Percentiles rank a stretch among this genome's conserved stretches.
Conservation (phyloP, 2,113 vertebrate genomes). For the Nyctereutes procyonoides region DNA sequence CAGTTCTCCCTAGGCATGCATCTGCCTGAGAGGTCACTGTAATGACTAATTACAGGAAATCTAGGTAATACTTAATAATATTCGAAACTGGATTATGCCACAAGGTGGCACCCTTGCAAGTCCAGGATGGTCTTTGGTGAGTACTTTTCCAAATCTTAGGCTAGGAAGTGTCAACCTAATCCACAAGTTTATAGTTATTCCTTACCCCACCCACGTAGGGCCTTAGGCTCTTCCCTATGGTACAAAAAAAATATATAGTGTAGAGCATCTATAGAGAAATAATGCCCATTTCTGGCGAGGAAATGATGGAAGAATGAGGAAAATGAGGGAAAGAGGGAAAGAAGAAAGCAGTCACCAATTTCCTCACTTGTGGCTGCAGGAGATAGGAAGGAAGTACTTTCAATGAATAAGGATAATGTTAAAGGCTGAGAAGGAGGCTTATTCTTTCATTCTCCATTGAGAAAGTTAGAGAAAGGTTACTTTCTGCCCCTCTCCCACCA, state of each 20-base stretch:
- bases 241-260: not conserved
- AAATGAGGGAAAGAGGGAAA: not conserved
- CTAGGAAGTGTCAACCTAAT: not conserved
- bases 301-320: not conserved
- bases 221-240: not conserved
- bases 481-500: not conserved
- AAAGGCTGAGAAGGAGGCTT: not conserved
- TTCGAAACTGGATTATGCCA: conserved; percentile 15
- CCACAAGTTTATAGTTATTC: not conserved
- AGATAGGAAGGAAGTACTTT: not conserved
- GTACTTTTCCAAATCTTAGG: not conserved
- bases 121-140: conserved; percentile 24
- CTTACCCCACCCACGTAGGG: not conserved
- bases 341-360: not conserved
- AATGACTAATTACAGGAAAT: not conserved
- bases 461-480: not conserved
- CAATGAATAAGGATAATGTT: not conserved
- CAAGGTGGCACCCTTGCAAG: conserved; percentile 39
- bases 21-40: not conserved
- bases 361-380: not conserved
- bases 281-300: not conserved
- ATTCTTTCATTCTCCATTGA: not conserved
- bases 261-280: not conserved
- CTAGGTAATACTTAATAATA: conserved; percentile 23
- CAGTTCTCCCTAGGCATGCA: not conserved